Evolutionary conservation across 2,797 vertebrate genomes (phyloP), one percentile per base, ranked within the genome.

Genomic region (Babyrousa celebensis): DNA sequence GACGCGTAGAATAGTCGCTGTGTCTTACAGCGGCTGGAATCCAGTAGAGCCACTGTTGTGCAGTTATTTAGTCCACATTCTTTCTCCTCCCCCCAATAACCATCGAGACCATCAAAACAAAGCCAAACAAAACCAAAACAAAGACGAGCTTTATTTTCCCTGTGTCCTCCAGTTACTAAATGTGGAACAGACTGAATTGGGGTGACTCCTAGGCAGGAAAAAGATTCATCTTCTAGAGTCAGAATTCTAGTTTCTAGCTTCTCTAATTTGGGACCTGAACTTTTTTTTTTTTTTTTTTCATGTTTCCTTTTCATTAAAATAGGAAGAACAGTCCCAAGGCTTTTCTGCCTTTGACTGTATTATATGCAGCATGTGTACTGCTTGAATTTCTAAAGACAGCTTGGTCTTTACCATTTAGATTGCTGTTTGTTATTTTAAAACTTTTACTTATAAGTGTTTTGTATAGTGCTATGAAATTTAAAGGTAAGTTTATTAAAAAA

Each of bases 291-390:
- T 60, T 88, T 82, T 16, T n/a, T n/a, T 75, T 87, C 48, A 25
- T 92, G 16, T 86, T 94, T 93, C 62, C 65, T 67, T 77, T 86
- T 58, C 72, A 65, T 91, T 72, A 75, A 87, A 91, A 80, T 43
- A 89, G 68, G 52, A 79, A 78, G 60, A 36, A 36, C 29, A 68
- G 27, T 15, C 5, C n/a, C 11, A 36, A 48, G 21, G 16, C 65
- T 68, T 48, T 83, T 84, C 75, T 95, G 6, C 20, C 62, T 65
- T 63, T 62, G 27, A 40, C 78, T 65, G 29, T 48, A 36, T 83
- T 36, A 21, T 36, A 74, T 71, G 52, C 52, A 67, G 21, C 25
- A 58, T 20, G 40, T 29, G 12, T 32, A 68, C 29, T 84, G 16
- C 52, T 79, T 74, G 85, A 27, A 82, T 75, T 58, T 87, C 32